Evolutionary conservation across 23 tunicate species (phyloP).

Genomic region (Styela plicata): DNA sequence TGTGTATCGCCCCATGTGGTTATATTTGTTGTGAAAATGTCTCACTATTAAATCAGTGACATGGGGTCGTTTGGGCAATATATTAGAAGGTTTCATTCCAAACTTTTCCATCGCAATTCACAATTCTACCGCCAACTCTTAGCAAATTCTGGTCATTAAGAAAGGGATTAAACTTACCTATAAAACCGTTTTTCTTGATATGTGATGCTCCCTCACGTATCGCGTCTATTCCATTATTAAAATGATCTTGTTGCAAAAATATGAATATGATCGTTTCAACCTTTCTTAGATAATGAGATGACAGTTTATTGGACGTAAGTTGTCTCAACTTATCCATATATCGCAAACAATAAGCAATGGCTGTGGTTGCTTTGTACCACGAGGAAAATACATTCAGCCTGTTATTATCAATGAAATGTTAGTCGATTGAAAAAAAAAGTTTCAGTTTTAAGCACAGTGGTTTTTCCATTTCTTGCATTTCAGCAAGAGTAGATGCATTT

Average conservation of each 20-base stretch:
- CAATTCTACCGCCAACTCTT: conserved; percentile 6
- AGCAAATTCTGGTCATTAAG: neutral
- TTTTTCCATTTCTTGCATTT: neutral
- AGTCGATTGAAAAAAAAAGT: neutral
- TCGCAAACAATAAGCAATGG: neutral
- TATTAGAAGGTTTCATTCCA: too few relatives aligned
- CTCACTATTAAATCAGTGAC: conserved; percentile 22
- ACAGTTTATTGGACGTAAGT: neutral
- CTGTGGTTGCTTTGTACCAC: neutral
- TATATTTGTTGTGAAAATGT: conserved; percentile 25
- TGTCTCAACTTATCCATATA: neutral
- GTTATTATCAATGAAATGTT: neutral
- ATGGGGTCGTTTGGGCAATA: conserved; percentile 17
- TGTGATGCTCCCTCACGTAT: too few relatives aligned
- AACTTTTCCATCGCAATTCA: neutral
- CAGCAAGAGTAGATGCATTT: neutral
- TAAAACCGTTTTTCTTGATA: neutral
- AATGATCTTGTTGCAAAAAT: neutral
- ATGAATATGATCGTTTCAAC: neutral
- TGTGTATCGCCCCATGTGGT: conserved; percentile 31
- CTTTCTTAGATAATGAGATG: neutral
- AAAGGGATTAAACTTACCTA: neutral
- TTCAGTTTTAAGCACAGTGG: neutral
- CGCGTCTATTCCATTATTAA: neutral
- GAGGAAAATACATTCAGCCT: neutral